phyloP scores from a whole-genome alignment of 2,797 vertebrate genomes.

The Nannoperca australis region DNA sequence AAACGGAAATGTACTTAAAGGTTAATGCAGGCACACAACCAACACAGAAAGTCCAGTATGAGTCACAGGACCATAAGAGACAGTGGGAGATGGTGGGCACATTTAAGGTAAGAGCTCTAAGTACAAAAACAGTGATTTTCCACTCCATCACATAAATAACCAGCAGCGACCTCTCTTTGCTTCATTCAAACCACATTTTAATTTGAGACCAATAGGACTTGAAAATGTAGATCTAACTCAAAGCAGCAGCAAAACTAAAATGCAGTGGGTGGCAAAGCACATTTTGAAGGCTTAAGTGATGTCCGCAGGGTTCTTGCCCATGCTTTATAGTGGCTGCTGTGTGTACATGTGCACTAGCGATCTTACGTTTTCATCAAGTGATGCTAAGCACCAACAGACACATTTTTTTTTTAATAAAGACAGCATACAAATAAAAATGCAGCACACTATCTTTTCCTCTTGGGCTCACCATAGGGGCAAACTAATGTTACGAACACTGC shows the following conservation, averaged over 20 bases:
- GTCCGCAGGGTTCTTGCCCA: not conserved
- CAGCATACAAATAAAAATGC: not conserved
- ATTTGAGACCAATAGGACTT: conserved; percentile 43
- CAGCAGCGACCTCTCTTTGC: conserved; percentile 2
- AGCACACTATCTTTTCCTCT: not conserved
- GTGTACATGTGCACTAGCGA: not conserved
- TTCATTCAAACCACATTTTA: conserved; percentile 53
- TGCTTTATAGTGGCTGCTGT: not conserved
- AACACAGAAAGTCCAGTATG: conserved; percentile 20
- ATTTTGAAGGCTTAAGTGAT: conserved; percentile 19
- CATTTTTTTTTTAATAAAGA: not conserved
- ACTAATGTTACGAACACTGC: not conserved
- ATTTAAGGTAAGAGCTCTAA: conserved; percentile 35
- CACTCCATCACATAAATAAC: conserved; percentile 16
- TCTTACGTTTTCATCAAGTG: not conserved
- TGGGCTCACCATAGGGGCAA: not conserved
- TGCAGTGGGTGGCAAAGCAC: conserved; percentile 30
- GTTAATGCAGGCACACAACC: conserved; percentile 28
- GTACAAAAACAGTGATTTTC: conserved; percentile 29
- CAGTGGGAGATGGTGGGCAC: conserved; percentile 14
- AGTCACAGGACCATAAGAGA: conserved; percentile 20
- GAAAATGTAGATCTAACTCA: conserved; percentile 34
- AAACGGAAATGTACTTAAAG: conserved; percentile 30
- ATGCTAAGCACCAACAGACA: not conserved
- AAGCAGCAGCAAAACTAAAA: conserved; percentile 14